Percentiles rank a stretch among this genome's conserved stretches.
phyloP scores from a whole-genome alignment of 1,140 invertebrate genomes.

The Drosophila pseudoobscura region DNA sequence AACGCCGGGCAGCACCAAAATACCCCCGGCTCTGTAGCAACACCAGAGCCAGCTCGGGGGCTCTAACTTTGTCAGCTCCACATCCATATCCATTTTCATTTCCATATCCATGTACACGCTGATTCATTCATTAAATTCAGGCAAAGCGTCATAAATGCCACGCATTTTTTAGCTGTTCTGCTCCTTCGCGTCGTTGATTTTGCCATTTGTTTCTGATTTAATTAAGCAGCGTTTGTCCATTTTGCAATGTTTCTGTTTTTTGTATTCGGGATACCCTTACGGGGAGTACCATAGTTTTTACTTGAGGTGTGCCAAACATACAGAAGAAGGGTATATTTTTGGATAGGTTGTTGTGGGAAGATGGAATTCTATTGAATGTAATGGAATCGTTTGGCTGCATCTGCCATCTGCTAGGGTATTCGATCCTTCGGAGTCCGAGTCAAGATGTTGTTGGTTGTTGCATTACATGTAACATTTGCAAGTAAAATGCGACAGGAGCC shows the following conservation, averaged over 20 bases:
- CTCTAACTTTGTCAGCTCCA: slow-evolving; percentile 36
- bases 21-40: neutral
- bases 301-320: too few species aligned
- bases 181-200: slow-evolving; percentile 10
- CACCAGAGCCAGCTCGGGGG: slow-evolving; percentile 13
- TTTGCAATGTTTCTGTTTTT: slow-evolving; percentile 23
- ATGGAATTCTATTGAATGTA: too few species aligned
- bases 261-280: neutral
- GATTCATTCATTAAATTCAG: slow-evolving; percentile 68
- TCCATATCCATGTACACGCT: slow-evolving; percentile 21
- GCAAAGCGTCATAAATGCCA: slow-evolving; percentile 56
- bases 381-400: too few species aligned
- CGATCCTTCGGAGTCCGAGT: too few species aligned
- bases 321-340: too few species aligned
- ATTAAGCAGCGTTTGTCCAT: slow-evolving; percentile 41
- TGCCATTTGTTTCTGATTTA: slow-evolving; percentile 31
- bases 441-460: too few species aligned
- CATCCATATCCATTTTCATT: slow-evolving; percentile 26
- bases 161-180: slow-evolving; percentile 18
- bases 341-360: too few species aligned
- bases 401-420: too few species aligned
- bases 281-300: too few species aligned
- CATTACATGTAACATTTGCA: slow-evolving; percentile 46
- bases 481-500: slow-evolving; percentile 37
- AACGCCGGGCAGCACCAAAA: neutral